A percentile compares a stretch with the other conserved stretches of the same genome.
phyloP scores from a whole-genome alignment of 2,113 vertebrate genomes.

The Burhinus bistriatus region DNA sequence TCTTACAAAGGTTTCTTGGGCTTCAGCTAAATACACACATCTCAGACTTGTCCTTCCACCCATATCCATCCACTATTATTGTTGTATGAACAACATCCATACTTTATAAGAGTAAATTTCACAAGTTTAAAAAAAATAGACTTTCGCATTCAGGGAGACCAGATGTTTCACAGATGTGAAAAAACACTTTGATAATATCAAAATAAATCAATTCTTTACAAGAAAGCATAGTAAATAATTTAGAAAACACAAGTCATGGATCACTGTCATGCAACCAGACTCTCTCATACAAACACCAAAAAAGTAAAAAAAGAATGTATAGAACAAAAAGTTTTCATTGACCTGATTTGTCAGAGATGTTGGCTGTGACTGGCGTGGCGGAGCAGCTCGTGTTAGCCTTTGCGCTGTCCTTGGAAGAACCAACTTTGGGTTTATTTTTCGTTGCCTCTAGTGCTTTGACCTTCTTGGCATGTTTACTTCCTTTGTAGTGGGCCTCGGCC shows the following conservation, averaged over 20 bases:
- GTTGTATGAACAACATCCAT: neutral
- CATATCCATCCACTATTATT: neutral
- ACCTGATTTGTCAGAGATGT: conserved; percentile 87
- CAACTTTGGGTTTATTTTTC: conserved; percentile 88
- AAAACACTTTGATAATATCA: conserved; percentile 27
- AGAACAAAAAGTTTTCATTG: conserved; percentile 81
- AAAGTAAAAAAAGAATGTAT: conserved; percentile 59
- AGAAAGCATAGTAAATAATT: conserved; percentile 34
- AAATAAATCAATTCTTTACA: conserved; percentile 17
- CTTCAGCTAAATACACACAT: neutral
- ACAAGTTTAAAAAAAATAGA: neutral
- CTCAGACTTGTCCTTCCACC: neutral
- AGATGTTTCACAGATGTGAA: neutral
- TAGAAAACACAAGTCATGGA: conserved; percentile 13
- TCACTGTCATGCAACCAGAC: conserved; percentile 12
- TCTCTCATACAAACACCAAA: conserved; percentile 5
- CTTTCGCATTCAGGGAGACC: neutral
- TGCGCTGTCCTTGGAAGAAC: conserved; percentile 83
- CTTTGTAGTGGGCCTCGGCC: conserved; percentile 98
- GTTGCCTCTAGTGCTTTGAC: conserved; percentile 95
- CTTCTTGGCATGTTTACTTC: conserved; percentile 99
- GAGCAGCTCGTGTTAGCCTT: conserved; percentile 81
- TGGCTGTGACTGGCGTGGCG: conserved; percentile 74
- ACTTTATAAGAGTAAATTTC: neutral
- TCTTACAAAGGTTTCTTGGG: neutral